These are phyloP conservation scores for Ardeotis arabs DNA, from an alignment of 2,113 vertebrate species.

Conservation along the genomic window DNA sequence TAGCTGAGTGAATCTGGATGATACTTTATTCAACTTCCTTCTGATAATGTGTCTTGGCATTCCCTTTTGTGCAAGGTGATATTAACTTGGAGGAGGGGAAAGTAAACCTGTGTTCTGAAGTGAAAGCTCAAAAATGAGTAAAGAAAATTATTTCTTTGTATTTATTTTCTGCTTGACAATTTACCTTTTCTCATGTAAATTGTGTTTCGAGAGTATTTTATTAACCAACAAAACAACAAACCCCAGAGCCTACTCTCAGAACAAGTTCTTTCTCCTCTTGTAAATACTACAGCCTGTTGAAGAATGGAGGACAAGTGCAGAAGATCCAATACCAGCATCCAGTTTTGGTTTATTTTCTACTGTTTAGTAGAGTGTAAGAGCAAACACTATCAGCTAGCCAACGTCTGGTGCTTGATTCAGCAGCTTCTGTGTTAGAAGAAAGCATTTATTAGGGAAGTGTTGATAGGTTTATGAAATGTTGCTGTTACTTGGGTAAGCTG, in stretches of 20 bases:
- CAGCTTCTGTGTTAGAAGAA: neutral
- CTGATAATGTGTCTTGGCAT: neutral
- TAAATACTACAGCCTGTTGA: neutral
- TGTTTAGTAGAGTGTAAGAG: neutral
- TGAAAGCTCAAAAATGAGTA: neutral
- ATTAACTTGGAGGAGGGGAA: neutral
- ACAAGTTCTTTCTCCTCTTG: neutral
- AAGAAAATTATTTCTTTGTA: neutral
- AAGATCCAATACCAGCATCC: neutral
- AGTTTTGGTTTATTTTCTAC: conserved; percentile 6
- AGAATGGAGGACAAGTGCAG: neutral
- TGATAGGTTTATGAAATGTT: conserved; percentile 48
- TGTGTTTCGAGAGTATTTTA: neutral
- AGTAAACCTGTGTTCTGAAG: neutral
- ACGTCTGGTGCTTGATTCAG: neutral
- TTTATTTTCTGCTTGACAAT: neutral
- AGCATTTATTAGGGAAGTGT: conserved; percentile 4
- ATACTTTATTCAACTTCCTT: neutral
- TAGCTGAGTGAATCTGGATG: neutral
- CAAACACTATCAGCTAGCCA: neutral
- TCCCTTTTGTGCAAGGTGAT: neutral
- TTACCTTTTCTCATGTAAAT: neutral
- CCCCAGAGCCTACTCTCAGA: neutral
- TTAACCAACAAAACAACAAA: neutral
- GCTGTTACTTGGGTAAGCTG: conserved; percentile 5